A percentile compares a stretch with the other conserved stretches of the same genome.
Conservation (phyloP, 2,888 invertebrate species). For the Agonopterix alstromeriana region DNA sequence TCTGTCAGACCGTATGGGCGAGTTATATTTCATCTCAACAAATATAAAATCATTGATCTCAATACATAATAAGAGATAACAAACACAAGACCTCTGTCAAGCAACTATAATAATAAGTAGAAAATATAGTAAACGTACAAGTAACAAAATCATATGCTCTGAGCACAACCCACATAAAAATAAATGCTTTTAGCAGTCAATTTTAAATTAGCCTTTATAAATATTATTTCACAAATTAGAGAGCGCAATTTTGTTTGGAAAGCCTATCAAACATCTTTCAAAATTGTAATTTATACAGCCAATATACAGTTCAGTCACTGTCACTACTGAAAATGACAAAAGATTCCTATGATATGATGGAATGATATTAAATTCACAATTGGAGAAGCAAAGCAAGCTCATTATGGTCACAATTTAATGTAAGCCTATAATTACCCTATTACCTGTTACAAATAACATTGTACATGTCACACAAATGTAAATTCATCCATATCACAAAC, state of each 20-base stretch:
- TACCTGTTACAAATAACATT: slow-evolving; percentile 31
- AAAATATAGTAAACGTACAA: not conserved
- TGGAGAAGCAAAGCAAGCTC: not conserved
- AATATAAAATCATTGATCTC: too few species aligned
- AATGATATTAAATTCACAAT: too few species aligned
- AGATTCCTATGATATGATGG: too few species aligned
- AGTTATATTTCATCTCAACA: too few species aligned
- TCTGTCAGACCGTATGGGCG: too few species aligned
- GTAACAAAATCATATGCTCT: not conserved
- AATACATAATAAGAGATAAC: too few species aligned
- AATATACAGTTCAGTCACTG: not conserved
- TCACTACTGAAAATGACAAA: not conserved
- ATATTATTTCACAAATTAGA: not conserved
- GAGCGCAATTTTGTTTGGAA: too few species aligned
- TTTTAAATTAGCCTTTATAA: not conserved
- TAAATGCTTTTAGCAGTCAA: slow-evolving; percentile 6
- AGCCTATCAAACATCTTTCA: too few species aligned
- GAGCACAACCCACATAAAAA: slow-evolving; percentile 1
- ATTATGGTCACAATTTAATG: not conserved
- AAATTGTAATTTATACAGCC: too few species aligned
- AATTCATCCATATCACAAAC: slow-evolving; percentile 74
- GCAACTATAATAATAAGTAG: too few species aligned
- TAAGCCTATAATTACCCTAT: slow-evolving; percentile 17
- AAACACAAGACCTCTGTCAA: too few species aligned
- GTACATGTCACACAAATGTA: slow-evolving; percentile 61